Evolutionary conservation across 2,797 vertebrate species (phyloP).

Genomic region (Calcarius lapponicus): DNA sequence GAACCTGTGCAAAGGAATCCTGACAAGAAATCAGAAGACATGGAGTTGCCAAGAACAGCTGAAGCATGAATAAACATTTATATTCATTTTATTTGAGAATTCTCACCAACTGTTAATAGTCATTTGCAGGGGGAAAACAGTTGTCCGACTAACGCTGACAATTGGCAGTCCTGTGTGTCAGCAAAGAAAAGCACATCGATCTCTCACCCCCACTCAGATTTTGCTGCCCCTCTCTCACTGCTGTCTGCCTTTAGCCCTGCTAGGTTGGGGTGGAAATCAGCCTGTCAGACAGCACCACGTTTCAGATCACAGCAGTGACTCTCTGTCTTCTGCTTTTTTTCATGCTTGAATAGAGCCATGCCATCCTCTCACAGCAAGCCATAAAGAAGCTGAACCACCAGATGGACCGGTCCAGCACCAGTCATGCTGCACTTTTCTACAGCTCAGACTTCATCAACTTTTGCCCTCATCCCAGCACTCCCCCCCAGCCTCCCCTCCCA

Average conservation of each 20-base stretch:
- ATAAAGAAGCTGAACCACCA: neutral
- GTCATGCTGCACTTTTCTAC: neutral
- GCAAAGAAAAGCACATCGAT: neutral
- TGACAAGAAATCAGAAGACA: neutral
- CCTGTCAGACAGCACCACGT: accelerated
- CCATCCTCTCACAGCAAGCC: neutral
- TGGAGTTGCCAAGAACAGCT: neutral
- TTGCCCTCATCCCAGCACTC: neutral
- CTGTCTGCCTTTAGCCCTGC: neutral
- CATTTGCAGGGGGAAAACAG: neutral
- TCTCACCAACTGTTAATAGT: neutral
- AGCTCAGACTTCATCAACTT: neutral
- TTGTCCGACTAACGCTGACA: accelerated
- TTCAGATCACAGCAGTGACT: neutral
- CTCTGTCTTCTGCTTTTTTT: neutral
- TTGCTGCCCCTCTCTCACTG: neutral
- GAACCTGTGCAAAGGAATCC: neutral
- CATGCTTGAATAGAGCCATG: accelerated
- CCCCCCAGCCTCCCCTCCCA: too few species aligned
- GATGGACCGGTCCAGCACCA: conserved; percentile 6
- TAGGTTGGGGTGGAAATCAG: neutral
- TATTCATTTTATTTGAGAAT: neutral
- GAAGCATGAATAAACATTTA: neutral
- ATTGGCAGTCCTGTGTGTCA: neutral
- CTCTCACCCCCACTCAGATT: neutral